Percentiles rank a stretch among this genome's conserved stretches.
These are phyloP conservation scores for Henicopernis longicauda DNA, from an alignment of 2,113 vertebrate genomes.

Conservation along the genomic window DNA sequence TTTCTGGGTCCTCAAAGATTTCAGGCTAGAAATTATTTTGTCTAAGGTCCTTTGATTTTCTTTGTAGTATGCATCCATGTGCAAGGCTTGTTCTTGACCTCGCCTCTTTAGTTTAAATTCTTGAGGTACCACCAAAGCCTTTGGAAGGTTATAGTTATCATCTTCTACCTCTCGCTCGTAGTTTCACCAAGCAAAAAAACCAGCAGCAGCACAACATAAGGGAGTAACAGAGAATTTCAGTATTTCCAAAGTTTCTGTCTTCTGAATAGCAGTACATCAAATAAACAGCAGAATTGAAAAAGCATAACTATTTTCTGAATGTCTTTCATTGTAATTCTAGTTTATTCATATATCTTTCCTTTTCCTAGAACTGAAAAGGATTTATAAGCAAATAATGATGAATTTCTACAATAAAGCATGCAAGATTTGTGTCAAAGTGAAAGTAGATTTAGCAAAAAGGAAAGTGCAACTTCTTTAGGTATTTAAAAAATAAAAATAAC, in stretches of 20 bases:
- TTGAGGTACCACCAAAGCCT: neutral
- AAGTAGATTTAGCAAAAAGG: neutral
- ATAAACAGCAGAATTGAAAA: neutral
- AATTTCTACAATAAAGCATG: neutral
- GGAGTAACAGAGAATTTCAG: neutral
- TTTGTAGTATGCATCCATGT: neutral
- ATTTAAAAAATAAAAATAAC: neutral
- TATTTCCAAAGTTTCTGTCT: neutral
- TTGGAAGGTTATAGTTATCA: neutral
- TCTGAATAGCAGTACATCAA: neutral
- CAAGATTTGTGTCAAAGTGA: neutral
- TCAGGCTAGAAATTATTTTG: neutral
- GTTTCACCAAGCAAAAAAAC: neutral
- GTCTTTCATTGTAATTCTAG: neutral
- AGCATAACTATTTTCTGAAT: neutral
- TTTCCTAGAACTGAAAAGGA: neutral
- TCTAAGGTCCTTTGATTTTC: neutral
- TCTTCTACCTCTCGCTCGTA: neutral
- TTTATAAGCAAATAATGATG: neutral
- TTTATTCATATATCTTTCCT: neutral
- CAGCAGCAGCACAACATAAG: neutral
- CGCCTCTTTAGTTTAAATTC: neutral
- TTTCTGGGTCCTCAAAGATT: neutral
- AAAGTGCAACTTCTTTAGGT: neutral
- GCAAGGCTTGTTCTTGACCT: neutral